Percentiles rank a stretch among this genome's conserved stretches.
Conservation (phyloP, 2,113 vertebrate species). For the Aplodontia rufa region DNA sequence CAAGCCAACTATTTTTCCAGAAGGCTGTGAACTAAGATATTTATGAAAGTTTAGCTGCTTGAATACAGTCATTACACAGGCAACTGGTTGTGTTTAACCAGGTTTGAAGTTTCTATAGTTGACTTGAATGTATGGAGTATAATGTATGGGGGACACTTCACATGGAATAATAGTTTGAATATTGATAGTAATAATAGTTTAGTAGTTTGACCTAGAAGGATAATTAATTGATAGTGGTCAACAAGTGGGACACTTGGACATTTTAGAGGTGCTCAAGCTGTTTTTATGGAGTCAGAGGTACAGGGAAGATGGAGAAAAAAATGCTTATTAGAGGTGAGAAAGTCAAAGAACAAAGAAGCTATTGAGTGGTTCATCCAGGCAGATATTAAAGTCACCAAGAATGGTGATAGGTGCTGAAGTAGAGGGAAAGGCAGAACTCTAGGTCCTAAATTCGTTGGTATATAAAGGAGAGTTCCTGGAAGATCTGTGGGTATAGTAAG, state of each 20-base stretch:
- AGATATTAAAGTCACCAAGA: background rate
- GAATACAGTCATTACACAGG: background rate
- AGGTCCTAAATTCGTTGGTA: background rate
- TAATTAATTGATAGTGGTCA: background rate
- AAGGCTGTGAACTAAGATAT: background rate
- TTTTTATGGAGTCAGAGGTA: too few relatives aligned
- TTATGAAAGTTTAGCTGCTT: background rate
- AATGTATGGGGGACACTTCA: background rate
- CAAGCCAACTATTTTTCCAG: background rate
- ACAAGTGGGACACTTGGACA: background rate
- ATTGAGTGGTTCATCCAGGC: background rate
- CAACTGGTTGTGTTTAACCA: background rate
- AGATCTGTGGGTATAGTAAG: too few relatives aligned
- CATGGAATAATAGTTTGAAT: background rate
- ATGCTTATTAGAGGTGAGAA: background rate
- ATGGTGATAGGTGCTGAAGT: background rate
- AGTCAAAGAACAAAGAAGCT: background rate
- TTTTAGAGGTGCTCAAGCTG: background rate
- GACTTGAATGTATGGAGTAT: background rate
- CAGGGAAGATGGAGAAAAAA: background rate
- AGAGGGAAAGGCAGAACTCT: background rate
- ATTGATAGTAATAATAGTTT: too few relatives aligned
- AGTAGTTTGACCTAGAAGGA: background rate
- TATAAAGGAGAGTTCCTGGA: background rate
- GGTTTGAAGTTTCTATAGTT: background rate